Evolutionary conservation across 2,797 vertebrate genomes (phyloP), one percentile per base, ranked within the genome.

Genomic region (Dryobates pubescens): DNA sequence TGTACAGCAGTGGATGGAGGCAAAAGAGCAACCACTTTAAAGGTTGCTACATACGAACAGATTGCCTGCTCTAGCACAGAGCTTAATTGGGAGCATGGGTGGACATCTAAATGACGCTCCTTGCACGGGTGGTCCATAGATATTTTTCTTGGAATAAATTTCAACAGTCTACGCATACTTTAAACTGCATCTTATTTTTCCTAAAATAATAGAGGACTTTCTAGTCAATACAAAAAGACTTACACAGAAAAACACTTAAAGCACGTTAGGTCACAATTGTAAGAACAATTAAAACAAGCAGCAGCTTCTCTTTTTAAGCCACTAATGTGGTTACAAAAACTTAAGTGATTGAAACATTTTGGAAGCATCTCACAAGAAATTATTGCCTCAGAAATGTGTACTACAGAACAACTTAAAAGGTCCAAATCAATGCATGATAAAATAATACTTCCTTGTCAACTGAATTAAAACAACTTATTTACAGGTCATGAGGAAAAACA

Each of bases 381-480:
- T 49, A 79, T 7, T 90, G 41, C 30, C 45, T 88, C 51, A 86
- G 72, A 90, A 83, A 65, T 16, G 5, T 6, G 6, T 41, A 82
- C 32, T 73, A 17, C 3, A 7, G 23, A 76, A 76, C 47, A 49
- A 45, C 30, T 79, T 38, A 32, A 92, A 87, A 84, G 53, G 69
- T 32, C 47, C 86, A 63, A 94, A 54, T 2, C 36, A 85, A 17
- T 18, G 59, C 18, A 87, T 36, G 34, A 79, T 41, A 82, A 88
- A 81, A 86, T 76, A 96, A 90, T 70, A 91, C 38, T 94, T 94
- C 32, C 13, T 3, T 30, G 27, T 68, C 65, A 90, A 89, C 45
- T 69, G 43, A 90, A 95, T 34, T 96, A 64, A 95, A 95, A 95
- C 57, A 92, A 81, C 86, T 77, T 96, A 96, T 91, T 79, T 97